phyloP scores from a whole-genome alignment of 1,140 invertebrate species.

The Cotesia vestalis region DNA sequence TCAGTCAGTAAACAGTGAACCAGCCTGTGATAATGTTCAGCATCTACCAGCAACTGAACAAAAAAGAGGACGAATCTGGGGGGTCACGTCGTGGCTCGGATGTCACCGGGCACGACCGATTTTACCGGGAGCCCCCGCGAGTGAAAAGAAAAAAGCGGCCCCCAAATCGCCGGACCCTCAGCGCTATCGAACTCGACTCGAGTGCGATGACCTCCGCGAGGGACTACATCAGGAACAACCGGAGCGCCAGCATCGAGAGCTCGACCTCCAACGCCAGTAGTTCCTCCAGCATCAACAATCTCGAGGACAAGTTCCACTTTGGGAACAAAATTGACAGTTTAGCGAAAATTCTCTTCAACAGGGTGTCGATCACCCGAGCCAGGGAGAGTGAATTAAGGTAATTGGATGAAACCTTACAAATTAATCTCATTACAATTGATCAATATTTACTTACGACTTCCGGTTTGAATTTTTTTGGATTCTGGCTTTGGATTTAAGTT shows the following conservation, averaged over 20 bases:
- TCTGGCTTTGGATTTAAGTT: no score
- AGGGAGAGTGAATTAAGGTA: slow-evolving; percentile 54
- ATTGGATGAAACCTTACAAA: slow-evolving; percentile 58
- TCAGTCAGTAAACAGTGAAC: no score
- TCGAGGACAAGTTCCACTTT: slow-evolving; percentile 57
- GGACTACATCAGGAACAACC: slow-evolving; percentile 52
- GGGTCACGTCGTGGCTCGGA: slow-evolving; percentile 68
- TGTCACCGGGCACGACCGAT: slow-evolving; percentile 79
- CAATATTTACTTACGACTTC: no score
- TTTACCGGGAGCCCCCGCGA: slow-evolving; percentile 74
- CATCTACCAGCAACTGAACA: slow-evolving; percentile 77
- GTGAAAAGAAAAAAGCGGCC: slow-evolving; percentile 68
- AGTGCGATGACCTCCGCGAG: slow-evolving; percentile 72
- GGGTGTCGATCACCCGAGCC: slow-evolving; percentile 55
- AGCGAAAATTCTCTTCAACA: slow-evolving; percentile 60
- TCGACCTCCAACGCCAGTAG: slow-evolving; percentile 34
- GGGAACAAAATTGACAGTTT: slow-evolving; percentile 62
- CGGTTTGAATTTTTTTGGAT: slow-evolving; percentile 25
- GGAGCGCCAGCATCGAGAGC: slow-evolving; percentile 61
- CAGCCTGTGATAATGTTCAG: slow-evolving; percentile 72
- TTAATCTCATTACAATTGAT: no score
- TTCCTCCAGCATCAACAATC: slow-evolving; percentile 49
- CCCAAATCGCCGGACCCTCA: slow-evolving; percentile 73
- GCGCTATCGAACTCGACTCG: slow-evolving; percentile 77
- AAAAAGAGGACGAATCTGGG: slow-evolving; percentile 70